phyloP scores from a whole-genome alignment of 1,140 invertebrate genomes.

The Oryctes rhinoceros region DNA sequence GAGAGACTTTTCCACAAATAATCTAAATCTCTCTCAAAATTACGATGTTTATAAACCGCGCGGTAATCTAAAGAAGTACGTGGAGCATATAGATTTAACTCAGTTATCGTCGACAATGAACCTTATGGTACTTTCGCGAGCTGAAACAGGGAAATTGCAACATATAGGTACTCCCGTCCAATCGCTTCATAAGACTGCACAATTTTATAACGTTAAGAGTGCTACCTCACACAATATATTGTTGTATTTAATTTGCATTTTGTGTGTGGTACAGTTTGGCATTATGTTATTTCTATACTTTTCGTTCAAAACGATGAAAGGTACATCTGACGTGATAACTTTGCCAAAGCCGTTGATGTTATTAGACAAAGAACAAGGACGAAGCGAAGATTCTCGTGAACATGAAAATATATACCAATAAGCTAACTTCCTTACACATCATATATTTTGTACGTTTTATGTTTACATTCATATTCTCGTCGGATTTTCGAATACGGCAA shows the following conservation, averaged over 20 bases:
- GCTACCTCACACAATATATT: neutral
- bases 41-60: neutral
- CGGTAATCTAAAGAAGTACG: neutral
- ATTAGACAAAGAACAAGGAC: no score
- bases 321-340: no score
- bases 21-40: neutral
- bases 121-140: neutral
- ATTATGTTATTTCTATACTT: no score
- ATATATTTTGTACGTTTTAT: no score
- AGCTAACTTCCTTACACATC: no score
- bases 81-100: neutral
- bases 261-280: no score
- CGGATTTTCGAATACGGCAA: no score
- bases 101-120: neutral
- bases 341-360: no score
- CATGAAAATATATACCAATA: no score
- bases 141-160: neutral
- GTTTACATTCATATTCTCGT: no score
- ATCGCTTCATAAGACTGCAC: neutral
- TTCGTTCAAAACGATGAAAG: no score
- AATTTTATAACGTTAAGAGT: slow-evolving; percentile 1
- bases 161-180: neutral
- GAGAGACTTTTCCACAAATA: neutral
- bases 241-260: neutral
- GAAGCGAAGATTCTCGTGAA: no score